phyloP scores from a whole-genome alignment of 2,797 vertebrate genomes.

The Rhincodon typus region DNA sequence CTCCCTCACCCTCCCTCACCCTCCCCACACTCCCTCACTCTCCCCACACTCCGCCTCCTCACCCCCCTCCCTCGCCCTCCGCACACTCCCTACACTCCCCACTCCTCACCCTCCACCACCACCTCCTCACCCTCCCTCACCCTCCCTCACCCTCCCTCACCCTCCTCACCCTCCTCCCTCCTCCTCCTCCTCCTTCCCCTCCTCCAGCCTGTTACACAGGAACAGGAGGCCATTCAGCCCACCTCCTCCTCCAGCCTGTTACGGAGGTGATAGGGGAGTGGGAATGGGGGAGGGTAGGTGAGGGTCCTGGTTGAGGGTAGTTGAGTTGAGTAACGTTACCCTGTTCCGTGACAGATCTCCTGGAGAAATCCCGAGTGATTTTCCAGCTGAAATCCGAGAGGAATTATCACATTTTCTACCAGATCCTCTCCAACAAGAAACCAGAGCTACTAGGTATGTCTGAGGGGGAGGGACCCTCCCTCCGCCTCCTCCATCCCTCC shows the following conservation, averaged over 20 bases:
- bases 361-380: slow-evolving; percentile 62
- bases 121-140: neutral
- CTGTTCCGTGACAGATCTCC: neutral
- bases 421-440: slow-evolving; percentile 80
- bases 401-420: slow-evolving; percentile 80
- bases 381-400: slow-evolving; percentile 75
- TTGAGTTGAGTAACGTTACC: too few species aligned
- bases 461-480: too few species aligned
- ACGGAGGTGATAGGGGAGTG: too few species aligned
- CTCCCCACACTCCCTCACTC: too few species aligned
- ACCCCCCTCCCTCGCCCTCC: neutral
- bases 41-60: neutral
- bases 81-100: neutral
- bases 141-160: neutral
- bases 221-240: too few species aligned
- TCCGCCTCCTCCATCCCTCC: neutral
- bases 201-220: too few species aligned
- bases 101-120: neutral
- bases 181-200: neutral
- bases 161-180: too few species aligned
- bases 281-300: too few species aligned
- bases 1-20: neutral
- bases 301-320: too few species aligned
- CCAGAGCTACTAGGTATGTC: slow-evolving; percentile 76
- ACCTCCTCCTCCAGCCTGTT: too few species aligned